Evolutionary conservation across 2,888 invertebrate genomes (phyloP), one percentile per base, ranked within the genome.

Genomic region (Itoplectis maculator): DNA sequence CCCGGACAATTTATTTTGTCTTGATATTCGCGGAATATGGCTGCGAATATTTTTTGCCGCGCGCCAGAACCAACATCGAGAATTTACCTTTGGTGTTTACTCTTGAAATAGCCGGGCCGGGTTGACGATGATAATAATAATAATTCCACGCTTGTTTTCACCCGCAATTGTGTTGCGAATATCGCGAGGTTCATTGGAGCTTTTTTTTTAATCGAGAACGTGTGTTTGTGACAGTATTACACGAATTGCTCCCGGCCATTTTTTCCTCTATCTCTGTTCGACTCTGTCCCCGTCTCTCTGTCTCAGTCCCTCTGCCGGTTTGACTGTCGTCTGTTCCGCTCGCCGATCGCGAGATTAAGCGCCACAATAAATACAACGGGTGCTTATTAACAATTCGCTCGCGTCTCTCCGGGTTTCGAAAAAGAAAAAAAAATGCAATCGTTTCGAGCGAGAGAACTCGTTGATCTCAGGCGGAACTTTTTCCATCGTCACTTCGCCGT

Each of bases 381-480:
- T 59, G 35, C 29, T 15, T 15, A 35, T 56, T 56, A 11, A 9
- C 20, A 29, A 23, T 29, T 56, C 29, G 29, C 5, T 59, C 35
- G 15, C 35, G 29, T 35, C 6, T 7, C 35, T n/a, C 56, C 11
- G 11, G 11, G 2, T 20, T 23, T 2, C 2, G 6, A 20, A 7
- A 51, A 56, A 23, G 29, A 29, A 29, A 54, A 54, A 54, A 54
- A 56, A 56, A 56, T 35, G 29, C 2, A 59, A 79, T 66, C 73
- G 40, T 59, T 73, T 56, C 54, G 9, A 23, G 56, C 29, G n/a
- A 29, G 29, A 20, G 45, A 49, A 45, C 23, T 61, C 72, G 29
- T 66, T 66, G 56, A 79, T 66, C 56, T 1, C n/a, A 49, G 13
- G 59, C 37, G 47, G 61, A 72, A 59, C 35, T 66, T 54, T 59